Percentiles rank a stretch among this genome's conserved stretches.
These are phyloP conservation scores for Pollimyrus isidori DNA, from an alignment of 2,113 vertebrate genomes.

Conservation along the genomic window DNA sequence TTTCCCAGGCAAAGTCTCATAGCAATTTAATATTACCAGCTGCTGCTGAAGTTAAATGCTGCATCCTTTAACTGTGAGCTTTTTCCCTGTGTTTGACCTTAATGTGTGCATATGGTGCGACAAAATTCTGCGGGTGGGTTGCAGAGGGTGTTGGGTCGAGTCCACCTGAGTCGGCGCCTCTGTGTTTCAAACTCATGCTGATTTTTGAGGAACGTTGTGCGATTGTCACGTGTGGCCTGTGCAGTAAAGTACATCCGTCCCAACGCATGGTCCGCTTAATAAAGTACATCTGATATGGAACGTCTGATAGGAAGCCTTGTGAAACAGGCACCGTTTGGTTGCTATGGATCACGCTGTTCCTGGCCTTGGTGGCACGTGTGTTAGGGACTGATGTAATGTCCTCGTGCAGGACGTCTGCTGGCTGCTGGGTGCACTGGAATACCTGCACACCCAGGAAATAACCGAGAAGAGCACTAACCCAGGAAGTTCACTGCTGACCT, in stretches of 20 bases:
- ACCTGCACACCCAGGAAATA: constrained; percentile 98
- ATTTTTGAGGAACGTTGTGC: neutral
- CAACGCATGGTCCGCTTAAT: neutral
- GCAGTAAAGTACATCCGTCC: neutral
- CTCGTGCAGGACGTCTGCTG: constrained; percentile 83
- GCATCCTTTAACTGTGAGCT: neutral
- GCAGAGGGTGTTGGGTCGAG: constrained; percentile 96
- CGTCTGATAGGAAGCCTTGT: neutral
- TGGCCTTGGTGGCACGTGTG: neutral
- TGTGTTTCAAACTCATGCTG: constrained; percentile 86
- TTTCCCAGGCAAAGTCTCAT: neutral
- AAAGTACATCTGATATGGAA: neutral
- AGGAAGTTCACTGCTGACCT: constrained; percentile 93
- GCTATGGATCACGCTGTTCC: neutral
- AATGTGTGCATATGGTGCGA: constrained; percentile 88
- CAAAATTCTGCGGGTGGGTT: constrained; percentile 97
- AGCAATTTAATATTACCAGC: neutral
- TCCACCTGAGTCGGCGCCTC: constrained; percentile 88
- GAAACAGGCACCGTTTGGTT: neutral
- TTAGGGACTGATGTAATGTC: neutral
- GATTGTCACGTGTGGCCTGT: neutral
- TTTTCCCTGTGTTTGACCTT: constrained; percentile 30
- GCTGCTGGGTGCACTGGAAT: constrained; percentile 83
- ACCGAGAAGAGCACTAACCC: constrained; percentile 99
- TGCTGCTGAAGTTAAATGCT: neutral